phyloP scores from a whole-genome alignment of 2,797 vertebrate genomes.

The Triplophysa yarkandensis region DNA sequence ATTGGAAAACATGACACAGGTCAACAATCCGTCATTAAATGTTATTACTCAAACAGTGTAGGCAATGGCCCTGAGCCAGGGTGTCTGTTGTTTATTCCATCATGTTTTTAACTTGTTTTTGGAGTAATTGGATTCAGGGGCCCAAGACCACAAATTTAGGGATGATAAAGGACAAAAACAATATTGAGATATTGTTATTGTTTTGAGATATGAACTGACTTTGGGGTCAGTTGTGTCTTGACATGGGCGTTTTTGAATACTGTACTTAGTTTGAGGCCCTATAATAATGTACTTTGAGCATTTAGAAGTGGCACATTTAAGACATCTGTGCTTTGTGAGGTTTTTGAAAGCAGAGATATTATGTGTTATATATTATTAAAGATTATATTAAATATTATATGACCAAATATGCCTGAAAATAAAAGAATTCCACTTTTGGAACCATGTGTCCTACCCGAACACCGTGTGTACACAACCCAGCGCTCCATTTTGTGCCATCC shows the following conservation, averaged over 20 bases:
- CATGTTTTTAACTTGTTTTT: conserved; percentile 32
- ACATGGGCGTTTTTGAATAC: no score
- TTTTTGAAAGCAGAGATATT: no score
- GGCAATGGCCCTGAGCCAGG: conserved; percentile 12
- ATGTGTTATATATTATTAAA: no score
- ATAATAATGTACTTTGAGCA: no score
- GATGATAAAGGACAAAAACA: neutral
- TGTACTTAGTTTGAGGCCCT: no score
- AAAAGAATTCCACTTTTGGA: neutral
- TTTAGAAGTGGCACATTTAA: no score
- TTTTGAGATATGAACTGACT: no score
- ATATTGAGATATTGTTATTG: no score
- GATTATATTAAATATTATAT: no score
- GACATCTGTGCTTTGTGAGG: no score
- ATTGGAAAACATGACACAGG: conserved; percentile 32
- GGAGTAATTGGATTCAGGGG: conserved; percentile 27
- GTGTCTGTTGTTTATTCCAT: conserved; percentile 32
- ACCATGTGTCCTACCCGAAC: neutral
- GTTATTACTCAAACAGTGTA: conserved; percentile 35
- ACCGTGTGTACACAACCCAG: neutral
- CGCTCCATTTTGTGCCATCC: conserved; percentile 42
- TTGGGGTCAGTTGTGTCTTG: conserved; percentile 5
- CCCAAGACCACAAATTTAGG: neutral
- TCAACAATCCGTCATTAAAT: conserved; percentile 12
- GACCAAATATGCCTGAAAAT: neutral